Base-by-base conservation (phyloP, 2,888 invertebrate species). In the Bedellia somnulentella region DNA sequence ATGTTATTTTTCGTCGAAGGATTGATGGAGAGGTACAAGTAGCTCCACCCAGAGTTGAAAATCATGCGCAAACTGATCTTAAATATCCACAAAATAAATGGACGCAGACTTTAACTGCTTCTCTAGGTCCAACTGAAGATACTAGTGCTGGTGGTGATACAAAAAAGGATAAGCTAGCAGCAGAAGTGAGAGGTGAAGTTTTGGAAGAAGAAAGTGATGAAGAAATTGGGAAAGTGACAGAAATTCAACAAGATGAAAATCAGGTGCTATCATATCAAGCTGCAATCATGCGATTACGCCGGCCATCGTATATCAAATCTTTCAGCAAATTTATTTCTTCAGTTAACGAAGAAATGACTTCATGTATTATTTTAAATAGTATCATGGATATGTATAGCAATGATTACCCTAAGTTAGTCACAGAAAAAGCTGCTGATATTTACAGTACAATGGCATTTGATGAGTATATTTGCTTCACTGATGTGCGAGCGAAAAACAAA, bases 21-120 rank as follows among this genome's bases (percentile, higher is more conserved):
- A 66, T 87, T 6, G 80, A 83, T 36, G 64, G 66, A 6, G 76
- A 52, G 0, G 54, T 71, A 5, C 87, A 88, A 53, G 81, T 78
- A 3, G 75, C 80, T 9, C 80, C 83, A 1, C 34, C 52, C 1
- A 59, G 49, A 27, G 35, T 53, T 1, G 46, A 67, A 10, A 66
- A 61, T 35, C 70, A 73, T 36, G 83, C 82, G 17, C 89, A 89
- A 66, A 89, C 89, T 1, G 70, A 66, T 30, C 79, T 82, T 9
- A 78, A 80, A 22, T 86, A 85, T 49, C 86, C 85, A 1, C 67
- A 79, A 35, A 87, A 87, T 52, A 75, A 79, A 34, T 84, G 83
- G 80, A 82, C 84, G 1, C 88, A 89, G 46, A 86, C 76, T 2
- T 59, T 70, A 38, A 61, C 64, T 13, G 68, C 70, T 36, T 50